Evolutionary conservation across 2,113 vertebrate genomes (phyloP).

Genomic region (Osmerus eperlanus): DNA sequence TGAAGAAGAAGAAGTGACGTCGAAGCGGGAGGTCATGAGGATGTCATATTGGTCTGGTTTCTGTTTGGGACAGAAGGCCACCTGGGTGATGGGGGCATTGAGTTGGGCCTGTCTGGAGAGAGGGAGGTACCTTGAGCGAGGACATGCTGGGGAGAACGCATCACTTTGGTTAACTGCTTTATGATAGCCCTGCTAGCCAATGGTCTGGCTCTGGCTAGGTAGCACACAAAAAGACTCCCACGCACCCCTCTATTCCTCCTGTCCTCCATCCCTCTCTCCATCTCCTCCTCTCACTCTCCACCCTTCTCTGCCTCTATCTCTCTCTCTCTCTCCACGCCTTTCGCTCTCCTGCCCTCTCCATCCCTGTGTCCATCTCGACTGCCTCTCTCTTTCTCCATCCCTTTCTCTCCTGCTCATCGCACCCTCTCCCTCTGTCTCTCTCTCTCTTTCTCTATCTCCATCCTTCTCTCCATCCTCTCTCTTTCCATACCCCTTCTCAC

Average conservation of each 20-base stretch:
- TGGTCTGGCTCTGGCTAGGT: constrained; percentile 28
- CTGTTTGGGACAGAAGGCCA: too few species aligned
- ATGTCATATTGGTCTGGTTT: too few species aligned
- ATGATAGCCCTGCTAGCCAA: constrained; percentile 46
- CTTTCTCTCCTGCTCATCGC: not conserved
- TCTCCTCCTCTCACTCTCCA: not conserved
- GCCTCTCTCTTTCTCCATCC: not conserved
- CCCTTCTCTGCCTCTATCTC: not conserved
- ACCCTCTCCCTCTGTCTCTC: constrained; percentile 12
- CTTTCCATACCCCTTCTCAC: constrained; percentile 1
- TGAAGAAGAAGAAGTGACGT: too few species aligned
- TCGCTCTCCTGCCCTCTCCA: constrained; percentile 24
- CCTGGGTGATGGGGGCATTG: too few species aligned
- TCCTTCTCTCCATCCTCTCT: not conserved
- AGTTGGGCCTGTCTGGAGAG: too few species aligned
- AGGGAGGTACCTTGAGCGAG: too few species aligned
- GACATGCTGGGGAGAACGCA: constrained; percentile 5
- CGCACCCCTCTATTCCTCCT: constrained; percentile 26
- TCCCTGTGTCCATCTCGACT: not conserved
- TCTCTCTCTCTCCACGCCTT: constrained; percentile 16
- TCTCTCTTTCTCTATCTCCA: not conserved
- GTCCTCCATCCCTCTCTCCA: not conserved
- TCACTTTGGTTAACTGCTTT: constrained; percentile 27
- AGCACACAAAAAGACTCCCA: constrained; percentile 51
- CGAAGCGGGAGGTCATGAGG: too few species aligned